phyloP scores from a whole-genome alignment of 2,888 invertebrate species.

The Autographa pulchrina region DNA sequence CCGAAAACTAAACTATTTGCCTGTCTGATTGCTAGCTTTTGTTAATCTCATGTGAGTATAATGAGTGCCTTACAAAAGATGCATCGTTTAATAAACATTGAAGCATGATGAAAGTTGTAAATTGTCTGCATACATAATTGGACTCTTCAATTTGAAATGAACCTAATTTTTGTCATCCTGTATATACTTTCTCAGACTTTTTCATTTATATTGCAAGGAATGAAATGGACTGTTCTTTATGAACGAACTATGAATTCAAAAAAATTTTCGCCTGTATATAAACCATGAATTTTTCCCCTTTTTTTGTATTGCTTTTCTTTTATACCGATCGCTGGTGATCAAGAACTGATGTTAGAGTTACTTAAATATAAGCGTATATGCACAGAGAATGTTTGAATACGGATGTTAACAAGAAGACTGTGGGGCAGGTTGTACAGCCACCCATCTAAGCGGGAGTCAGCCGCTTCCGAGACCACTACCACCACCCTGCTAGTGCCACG shows the following conservation, averaged over 20 bases:
- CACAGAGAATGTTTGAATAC: constrained; percentile 64
- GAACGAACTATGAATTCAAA: too few species aligned
- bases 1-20: not conserved
- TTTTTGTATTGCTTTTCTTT: constrained; percentile 6
- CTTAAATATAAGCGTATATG: constrained; percentile 58
- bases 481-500: constrained; percentile 91
- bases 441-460: constrained; percentile 94
- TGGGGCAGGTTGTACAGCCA: constrained; percentile 92
- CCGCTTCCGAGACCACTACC: constrained; percentile 94
- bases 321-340: constrained; percentile 23
- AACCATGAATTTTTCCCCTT: not conserved
- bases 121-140: not conserved
- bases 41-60: not conserved
- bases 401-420: constrained; percentile 67
- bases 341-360: constrained; percentile 39
- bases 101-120: constrained; percentile 1
- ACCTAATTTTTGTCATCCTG: too few species aligned
- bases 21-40: not conserved
- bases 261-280: not conserved
- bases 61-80: not conserved
- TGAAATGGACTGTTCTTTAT: too few species aligned
- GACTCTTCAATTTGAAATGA: too few species aligned
- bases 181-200: too few species aligned
- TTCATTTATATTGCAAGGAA: too few species aligned
- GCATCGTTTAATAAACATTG: not conserved